Conservation (phyloP, 2,888 invertebrate species). For the Euproctis similis region DNA sequence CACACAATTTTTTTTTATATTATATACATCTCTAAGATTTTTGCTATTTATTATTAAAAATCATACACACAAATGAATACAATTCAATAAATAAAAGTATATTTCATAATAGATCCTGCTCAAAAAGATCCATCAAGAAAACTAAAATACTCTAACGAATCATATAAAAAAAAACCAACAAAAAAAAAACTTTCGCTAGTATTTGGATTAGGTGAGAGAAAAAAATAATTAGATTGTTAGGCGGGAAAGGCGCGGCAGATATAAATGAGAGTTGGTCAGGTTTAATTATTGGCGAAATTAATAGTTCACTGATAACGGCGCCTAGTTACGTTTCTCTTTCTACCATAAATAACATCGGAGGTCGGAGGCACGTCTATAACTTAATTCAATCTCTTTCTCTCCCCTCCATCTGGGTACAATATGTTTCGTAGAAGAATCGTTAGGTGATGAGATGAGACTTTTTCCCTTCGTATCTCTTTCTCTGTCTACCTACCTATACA, state of each 20-base stretch:
- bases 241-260: conserved; percentile 26
- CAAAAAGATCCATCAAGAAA: too few species aligned
- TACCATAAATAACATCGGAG: conserved; percentile 54
- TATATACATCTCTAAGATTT: too few species aligned
- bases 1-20: too few species aligned
- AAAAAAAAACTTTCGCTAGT: too few species aligned
- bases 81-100: too few species aligned
- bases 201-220: too few species aligned
- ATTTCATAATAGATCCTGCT: too few species aligned
- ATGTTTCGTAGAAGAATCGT: conserved; percentile 44
- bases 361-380: conserved; percentile 52
- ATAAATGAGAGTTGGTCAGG: conserved; percentile 48
- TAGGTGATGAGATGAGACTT: conserved; percentile 46
- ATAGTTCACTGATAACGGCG: conserved; percentile 55
- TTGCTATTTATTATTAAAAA: too few species aligned
- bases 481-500: conserved; percentile 22
- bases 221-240: conserved; percentile 20
- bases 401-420: conserved; percentile 56
- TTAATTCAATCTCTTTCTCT: conserved; percentile 67
- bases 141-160: too few species aligned
- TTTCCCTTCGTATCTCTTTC: too few species aligned
- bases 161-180: too few species aligned
- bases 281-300: conserved; percentile 66
- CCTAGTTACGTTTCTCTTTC: conserved; percentile 44
- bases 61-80: too few species aligned